A percentile compares a stretch with the other conserved stretches of the same genome.
These are phyloP conservation scores for Halictus rubicundus DNA, from an alignment of 1,140 invertebrate species.

Conservation along the genomic window DNA sequence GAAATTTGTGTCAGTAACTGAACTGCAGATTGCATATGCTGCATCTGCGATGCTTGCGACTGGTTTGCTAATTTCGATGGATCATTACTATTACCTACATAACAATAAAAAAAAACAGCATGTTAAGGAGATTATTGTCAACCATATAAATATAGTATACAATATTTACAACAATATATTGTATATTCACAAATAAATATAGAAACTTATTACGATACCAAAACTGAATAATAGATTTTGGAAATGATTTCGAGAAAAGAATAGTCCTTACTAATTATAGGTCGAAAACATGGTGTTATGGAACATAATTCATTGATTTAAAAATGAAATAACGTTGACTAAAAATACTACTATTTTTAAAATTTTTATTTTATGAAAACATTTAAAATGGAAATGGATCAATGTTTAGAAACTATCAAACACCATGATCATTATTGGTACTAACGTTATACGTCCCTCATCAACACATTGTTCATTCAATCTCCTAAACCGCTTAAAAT, in stretches of 20 bases:
- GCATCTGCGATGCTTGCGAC: slow-evolving; percentile 73
- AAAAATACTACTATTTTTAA: too few species aligned
- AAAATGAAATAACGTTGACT: too few species aligned
- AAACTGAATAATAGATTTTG: too few species aligned
- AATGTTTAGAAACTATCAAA: background rate
- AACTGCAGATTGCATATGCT: slow-evolving; percentile 76
- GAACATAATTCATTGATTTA: too few species aligned
- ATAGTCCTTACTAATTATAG: too few species aligned
- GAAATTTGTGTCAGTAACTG: slow-evolving; percentile 75
- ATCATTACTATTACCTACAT: slow-evolving; percentile 72
- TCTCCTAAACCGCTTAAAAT: background rate
- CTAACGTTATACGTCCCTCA: background rate
- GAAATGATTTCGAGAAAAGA: too few species aligned
- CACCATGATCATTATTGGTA: background rate
- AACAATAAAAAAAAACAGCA: slow-evolving; percentile 17
- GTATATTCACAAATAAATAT: too few species aligned
- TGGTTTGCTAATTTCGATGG: slow-evolving; percentile 73
- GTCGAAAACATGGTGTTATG: too few species aligned
- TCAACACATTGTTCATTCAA: background rate
- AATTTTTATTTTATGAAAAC: background rate
- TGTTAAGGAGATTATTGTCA: slow-evolving; percentile 25
- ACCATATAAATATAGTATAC: background rate
- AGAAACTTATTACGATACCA: too few species aligned
- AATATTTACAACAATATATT: background rate
- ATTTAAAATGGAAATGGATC: background rate